A percentile compares a stretch with the other conserved stretches of the same genome.
Conservation (phyloP, 2,888 invertebrate genomes). For the Monoplex corrugatus region DNA sequence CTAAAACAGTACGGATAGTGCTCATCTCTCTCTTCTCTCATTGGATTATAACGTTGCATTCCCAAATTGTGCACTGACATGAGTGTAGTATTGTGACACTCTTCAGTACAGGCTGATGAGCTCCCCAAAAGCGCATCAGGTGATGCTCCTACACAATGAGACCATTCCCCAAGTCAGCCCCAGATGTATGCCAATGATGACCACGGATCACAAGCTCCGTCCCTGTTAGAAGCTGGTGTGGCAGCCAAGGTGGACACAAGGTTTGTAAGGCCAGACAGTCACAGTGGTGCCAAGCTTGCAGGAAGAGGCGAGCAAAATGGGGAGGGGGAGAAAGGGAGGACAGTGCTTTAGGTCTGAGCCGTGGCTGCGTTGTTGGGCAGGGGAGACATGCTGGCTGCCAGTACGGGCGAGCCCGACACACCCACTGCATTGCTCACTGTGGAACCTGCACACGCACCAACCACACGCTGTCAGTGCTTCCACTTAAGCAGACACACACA, state of each 20-base stretch:
- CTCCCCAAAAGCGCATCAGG: background rate
- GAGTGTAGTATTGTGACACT: background rate
- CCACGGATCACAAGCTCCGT: conserved; percentile 6
- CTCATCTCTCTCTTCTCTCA: conserved; percentile 36
- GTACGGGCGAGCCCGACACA: conserved; percentile 77
- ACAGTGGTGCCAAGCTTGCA: conserved; percentile 39
- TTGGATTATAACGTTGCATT: background rate
- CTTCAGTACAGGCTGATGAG: background rate
- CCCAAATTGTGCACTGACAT: background rate
- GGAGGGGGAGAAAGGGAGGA: conserved; percentile 26
- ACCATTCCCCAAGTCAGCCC: background rate
- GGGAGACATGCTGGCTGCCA: conserved; percentile 77
- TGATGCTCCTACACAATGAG: background rate
- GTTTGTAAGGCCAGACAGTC: conserved; percentile 15
- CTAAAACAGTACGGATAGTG: no score
- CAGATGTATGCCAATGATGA: background rate
- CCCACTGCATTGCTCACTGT: conserved; percentile 71
- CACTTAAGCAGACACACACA: background rate
- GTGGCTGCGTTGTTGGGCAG: conserved; percentile 77
- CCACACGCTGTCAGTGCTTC: background rate
- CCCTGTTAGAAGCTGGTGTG: conserved; percentile 27
- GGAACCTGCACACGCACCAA: conserved; percentile 63
- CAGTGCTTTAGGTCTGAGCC: conserved; percentile 64
- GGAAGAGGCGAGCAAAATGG: background rate
- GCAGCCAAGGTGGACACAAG: conserved; percentile 25